Percentiles rank a stretch among this genome's conserved stretches.
These are phyloP conservation scores for Benthosema pterotum DNA, from an alignment of 2,797 vertebrate species.

Conservation along the genomic window DNA sequence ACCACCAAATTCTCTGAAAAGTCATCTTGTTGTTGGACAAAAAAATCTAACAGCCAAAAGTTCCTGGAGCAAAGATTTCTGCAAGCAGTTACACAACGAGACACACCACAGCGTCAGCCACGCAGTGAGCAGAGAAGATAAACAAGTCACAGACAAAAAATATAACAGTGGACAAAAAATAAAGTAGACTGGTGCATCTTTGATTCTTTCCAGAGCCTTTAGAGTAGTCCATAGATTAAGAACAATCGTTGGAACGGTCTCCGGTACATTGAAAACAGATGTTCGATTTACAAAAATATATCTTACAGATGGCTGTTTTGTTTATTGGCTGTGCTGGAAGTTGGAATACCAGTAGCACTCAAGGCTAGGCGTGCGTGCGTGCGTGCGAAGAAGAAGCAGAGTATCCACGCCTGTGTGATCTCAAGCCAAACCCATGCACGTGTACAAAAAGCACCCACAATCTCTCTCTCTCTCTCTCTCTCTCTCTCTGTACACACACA, in stretches of 20 bases:
- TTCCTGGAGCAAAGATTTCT: no score
- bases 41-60: no score
- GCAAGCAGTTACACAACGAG: not conserved
- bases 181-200: not conserved
- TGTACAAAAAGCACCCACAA: not conserved
- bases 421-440: constrained; percentile 39
- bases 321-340: constrained; percentile 50
- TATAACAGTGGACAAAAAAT: not conserved
- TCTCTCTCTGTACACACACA: no score
- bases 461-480: no score
- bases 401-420: constrained; percentile 51
- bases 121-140: not conserved
- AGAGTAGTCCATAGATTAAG: constrained; percentile 3
- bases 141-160: constrained; percentile 1
- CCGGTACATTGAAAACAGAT: constrained; percentile 26
- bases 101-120: not conserved
- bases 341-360: constrained; percentile 42
- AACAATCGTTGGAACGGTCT: constrained; percentile 21
- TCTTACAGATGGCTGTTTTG: constrained; percentile 51
- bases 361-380: constrained; percentile 38
- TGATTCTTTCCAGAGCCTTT: not conserved
- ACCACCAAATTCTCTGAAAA: not conserved
- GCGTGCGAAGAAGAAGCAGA: constrained; percentile 14
- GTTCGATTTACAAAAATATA: constrained; percentile 31
- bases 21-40: constrained; percentile 20